Base-by-base conservation (phyloP, 2,888 invertebrate species). In the Temnothorax unifasciatus region DNA sequence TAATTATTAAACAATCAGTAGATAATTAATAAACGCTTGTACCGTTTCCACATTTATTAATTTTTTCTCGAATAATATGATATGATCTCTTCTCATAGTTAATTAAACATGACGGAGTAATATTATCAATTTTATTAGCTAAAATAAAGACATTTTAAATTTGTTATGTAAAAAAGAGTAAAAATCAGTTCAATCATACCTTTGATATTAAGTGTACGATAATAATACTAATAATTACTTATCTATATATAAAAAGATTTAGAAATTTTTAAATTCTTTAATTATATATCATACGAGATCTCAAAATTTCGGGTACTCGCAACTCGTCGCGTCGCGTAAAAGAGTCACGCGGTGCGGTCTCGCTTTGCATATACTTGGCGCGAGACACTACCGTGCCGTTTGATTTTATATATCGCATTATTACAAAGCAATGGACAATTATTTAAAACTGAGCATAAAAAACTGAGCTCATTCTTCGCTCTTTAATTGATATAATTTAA, bases 81-180 rank as follows among this genome's bases (percentile, higher is more conserved):
- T 38, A 57, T 44, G 3, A 21, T 21, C 21, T 71, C 21, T 9
- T 8, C 52, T 25, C 18, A 47, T 29, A 52, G 4, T 34, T 44
- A 47, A 61, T 3, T 59, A 21, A 75, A 34, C 11, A 18, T 41
- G n/a, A 75, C 38, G 11, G 6, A 34, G 2, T 1, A 3, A 5
- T 41, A 75, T 34, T 44, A 29, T 44, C 18, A 74, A 57, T 21
- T 75, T 50, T 75, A 21, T 61, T 61, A 44, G n/a, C 1, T 44
- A 74, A 47, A 61, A 1, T 15, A 44, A 44, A 21, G 13, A 73
- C 8, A n/a, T 47, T 61, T 59, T 34, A 47, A 15, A 47, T 34
- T 3, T 50, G 2, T 50, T 47, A 11, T 18, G 29, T 29, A 47
- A 47, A 25, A 29, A 15, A 44, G 4, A 18, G 9, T 47, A 44